These are phyloP conservation scores for Magallana nippona DNA, from an alignment of 2,888 invertebrate genomes.

Conservation along the genomic window DNA sequence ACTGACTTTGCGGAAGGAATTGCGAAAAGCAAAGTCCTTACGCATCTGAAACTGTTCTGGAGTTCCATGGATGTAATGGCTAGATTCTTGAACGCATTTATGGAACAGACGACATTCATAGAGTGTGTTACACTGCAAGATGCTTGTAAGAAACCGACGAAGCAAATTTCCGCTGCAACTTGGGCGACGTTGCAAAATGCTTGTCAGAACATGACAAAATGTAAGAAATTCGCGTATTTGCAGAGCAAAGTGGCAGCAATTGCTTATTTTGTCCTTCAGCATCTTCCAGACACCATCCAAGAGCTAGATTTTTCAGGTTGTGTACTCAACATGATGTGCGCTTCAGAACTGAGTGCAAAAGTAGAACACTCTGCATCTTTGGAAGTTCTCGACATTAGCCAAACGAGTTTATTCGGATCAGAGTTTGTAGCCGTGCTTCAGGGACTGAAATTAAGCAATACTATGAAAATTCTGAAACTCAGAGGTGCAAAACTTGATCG, in stretches of 20 bases:
- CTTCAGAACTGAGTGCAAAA: conserved; percentile 65
- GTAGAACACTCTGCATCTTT: conserved; percentile 64
- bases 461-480: conserved; percentile 88
- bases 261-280: conserved; percentile 71
- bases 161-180: conserved; percentile 66
- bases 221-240: conserved; percentile 65
- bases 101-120: conserved; percentile 56
- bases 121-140: conserved; percentile 61
- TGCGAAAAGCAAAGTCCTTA: conserved; percentile 58
- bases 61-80: conserved; percentile 67
- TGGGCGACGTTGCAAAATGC: conserved; percentile 72
- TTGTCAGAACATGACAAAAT: conserved; percentile 64
- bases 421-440: conserved; percentile 70
- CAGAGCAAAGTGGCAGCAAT: conserved; percentile 64
- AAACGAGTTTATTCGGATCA: conserved; percentile 62
- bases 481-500: conserved; percentile 95
- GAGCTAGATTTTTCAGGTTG: conserved; percentile 66
- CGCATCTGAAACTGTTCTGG: conserved; percentile 69
- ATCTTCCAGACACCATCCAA: conserved; percentile 65
- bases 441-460: conserved; percentile 68
- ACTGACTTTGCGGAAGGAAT: conserved; percentile 65
- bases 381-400: conserved; percentile 59
- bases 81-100: conserved; percentile 63
- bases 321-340: conserved; percentile 69
- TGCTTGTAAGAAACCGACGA: conserved; percentile 49